Base-by-base conservation (phyloP, 2,797 vertebrate genomes). In the Buphagus erythrorhynchus region DNA sequence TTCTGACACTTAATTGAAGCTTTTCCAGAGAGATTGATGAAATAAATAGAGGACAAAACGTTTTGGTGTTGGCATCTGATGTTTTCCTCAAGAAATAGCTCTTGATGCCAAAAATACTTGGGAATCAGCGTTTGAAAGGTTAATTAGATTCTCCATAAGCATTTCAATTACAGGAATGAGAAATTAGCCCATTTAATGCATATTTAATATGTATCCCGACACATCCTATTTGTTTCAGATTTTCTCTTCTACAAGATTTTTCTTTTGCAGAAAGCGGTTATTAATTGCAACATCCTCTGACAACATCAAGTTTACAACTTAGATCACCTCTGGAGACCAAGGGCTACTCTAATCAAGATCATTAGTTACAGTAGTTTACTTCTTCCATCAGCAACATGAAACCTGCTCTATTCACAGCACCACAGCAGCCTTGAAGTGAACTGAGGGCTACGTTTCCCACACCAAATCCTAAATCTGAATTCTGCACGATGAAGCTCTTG, bases 71-170 rank as follows among this genome's bases (percentile, higher is more conserved):
- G 61, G 57, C 90, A 93, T 65, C 78, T 95, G 87, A 90, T 94
- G 52, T 91, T 95, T 95, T 88, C 54, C 79, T 90, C 35, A 83
- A 80, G 85, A 92, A 93, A 48, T 7, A 74, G 29, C 63, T 45
- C 62, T 89, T 40, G 54, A 88, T 86, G 82, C 89, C 94, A 96
- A 87, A 94, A 93, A 90, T 89, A 85, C 61, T 88, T 0, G 0
- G n/a, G 88, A 95, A 92, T 87, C 91, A 79, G 59, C 1, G 0
- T 95, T 90, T 88, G 78, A 95, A 97, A 97, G 91, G 94, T 97
- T 95, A 97, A 95, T 95, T 90, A 91, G 82, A 91, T 93, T 90
- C 75, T 65, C 85, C 75, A 66, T 52, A 77, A 91, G 51, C 6
- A 4, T 91, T 90, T 86, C 79, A 88, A 83, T 93, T 90, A 88